A percentile compares a stretch with the other conserved stretches of the same genome.
phyloP scores from a whole-genome alignment of 2,888 invertebrate genomes.

The Lacanobia oleracea region DNA sequence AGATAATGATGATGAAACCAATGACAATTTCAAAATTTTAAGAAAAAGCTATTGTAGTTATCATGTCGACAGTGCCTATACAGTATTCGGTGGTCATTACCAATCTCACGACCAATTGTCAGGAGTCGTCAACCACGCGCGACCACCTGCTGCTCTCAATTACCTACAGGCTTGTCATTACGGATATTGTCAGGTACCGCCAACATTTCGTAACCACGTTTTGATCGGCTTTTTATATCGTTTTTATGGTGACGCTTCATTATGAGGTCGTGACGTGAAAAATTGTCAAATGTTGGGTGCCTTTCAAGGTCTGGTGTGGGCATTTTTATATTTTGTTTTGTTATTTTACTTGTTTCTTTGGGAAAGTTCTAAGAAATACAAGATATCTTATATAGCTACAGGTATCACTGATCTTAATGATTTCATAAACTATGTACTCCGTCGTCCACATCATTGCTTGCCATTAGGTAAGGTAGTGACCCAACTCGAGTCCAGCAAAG shows the following conservation, averaged over 20 bases:
- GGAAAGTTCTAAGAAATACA: background rate
- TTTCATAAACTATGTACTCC: background rate
- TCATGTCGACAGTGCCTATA: slow-evolving; percentile 13
- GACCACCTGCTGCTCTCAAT: slow-evolving; percentile 57
- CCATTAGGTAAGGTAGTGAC: background rate
- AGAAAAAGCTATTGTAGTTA: background rate
- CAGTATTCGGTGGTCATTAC: slow-evolving; percentile 34
- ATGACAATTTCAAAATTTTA: background rate
- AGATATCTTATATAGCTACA: background rate
- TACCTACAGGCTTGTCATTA: slow-evolving; percentile 48
- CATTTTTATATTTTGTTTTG: background rate
- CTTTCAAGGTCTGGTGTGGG: background rate
- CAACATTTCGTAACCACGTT: slow-evolving; percentile 51
- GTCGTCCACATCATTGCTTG: background rate
- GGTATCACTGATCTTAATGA: background rate
- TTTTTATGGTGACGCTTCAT: slow-evolving; percentile 41
- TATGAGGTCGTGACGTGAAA: slow-evolving; percentile 29
- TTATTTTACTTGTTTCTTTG: background rate
- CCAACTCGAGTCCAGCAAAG: background rate
- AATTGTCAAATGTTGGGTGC: background rate
- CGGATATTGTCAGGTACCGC: slow-evolving; percentile 39
- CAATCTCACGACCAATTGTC: slow-evolving; percentile 32
- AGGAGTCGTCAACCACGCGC: slow-evolving; percentile 46
- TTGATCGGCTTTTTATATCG: slow-evolving; percentile 35
- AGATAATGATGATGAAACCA: background rate